Base-by-base conservation (phyloP, 2,113 vertebrate genomes). In the Microcebus murinus region DNA sequence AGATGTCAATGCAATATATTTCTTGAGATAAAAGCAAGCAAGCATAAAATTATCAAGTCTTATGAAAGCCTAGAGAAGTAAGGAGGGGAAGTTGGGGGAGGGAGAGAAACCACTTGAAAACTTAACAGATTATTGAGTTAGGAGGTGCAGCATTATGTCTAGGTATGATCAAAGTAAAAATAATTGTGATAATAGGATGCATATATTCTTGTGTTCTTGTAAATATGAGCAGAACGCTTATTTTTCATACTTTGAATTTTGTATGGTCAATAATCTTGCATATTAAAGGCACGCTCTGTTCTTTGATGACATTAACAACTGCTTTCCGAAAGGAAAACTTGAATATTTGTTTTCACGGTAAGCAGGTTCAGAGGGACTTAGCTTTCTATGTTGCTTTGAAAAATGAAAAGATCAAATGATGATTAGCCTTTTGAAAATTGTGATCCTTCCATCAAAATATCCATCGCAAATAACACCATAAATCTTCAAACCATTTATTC, bases 351-450 rank as follows among this genome's bases (percentile, higher is more conserved):
- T 86, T 96, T 82, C 25, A 82, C 15, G 17, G 2, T 73, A 67
- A 76, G 59, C 18, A 81, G 65, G 7, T 59, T 76, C 81, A 82
- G 34, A 79, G 31, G 36, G 79, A 25, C 52, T 95, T 70, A 90
- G 48, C 31, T 94, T 90, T 87, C 12, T 70, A 17, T 52, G 21
- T 84, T 82, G 70, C 39, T 63, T 85, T 90, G 18, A 82, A 63
- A 68, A 63, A 65, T 21, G 8, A 74, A 82, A 88, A 79, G 4
- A 82, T 48, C 17, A 82, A 88, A 59, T 79, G 23, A 45, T 93
- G 61, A 89, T 95, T 90, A 82, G n/a, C 18, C 29, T 95, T 86
- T 89, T 89, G 48, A 79, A 76, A 90, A 90, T 90, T 59, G 11
- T 67, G 50, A 63, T 65, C 3, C 1, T 29, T 52, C 25, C 2